Percentiles rank a stretch among this genome's conserved stretches.
Conservation (phyloP, 2,888 invertebrate species). For the Dorcus parallelipipedus region DNA sequence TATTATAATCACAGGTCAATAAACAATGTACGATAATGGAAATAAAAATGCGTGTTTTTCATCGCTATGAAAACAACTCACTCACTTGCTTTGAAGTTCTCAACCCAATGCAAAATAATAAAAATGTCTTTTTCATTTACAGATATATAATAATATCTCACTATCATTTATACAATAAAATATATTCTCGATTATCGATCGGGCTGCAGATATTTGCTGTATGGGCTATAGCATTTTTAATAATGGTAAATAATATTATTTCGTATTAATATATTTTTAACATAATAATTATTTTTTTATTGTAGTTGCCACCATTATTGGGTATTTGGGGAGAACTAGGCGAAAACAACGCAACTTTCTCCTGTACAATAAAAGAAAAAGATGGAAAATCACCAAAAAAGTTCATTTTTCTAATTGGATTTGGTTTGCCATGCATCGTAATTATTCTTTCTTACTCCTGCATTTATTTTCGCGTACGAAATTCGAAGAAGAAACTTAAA, state of each 20-base stretch:
- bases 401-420: conserved; percentile 76
- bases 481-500: conserved; percentile 69
- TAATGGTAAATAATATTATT: conserved; percentile 57
- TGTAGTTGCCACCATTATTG: conserved; percentile 71
- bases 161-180: conserved; percentile 72
- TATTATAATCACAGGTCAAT: too few relatives aligned
- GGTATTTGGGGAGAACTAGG: conserved; percentile 85
- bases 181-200: conserved; percentile 73
- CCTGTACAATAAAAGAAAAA: conserved; percentile 82
- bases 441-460: conserved; percentile 83
- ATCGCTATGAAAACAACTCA: too few relatives aligned
- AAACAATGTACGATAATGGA: too few relatives aligned
- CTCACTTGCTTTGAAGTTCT: not conserved
- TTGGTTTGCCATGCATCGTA: conserved; percentile 78
- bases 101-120: not conserved
- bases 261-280: not conserved
- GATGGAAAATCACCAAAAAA: conserved; percentile 80
- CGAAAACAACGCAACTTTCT: conserved; percentile 74
- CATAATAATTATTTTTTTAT: too few relatives aligned
- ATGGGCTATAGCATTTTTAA: conserved; percentile 74
- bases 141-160: conserved; percentile 83
- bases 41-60: too few relatives aligned
- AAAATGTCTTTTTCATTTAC: conserved; percentile 38
- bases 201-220: conserved; percentile 73
- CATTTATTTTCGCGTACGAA: conserved; percentile 76